phyloP scores from a whole-genome alignment of 2,888 invertebrate genomes.

The Drosophila leonis region DNA sequence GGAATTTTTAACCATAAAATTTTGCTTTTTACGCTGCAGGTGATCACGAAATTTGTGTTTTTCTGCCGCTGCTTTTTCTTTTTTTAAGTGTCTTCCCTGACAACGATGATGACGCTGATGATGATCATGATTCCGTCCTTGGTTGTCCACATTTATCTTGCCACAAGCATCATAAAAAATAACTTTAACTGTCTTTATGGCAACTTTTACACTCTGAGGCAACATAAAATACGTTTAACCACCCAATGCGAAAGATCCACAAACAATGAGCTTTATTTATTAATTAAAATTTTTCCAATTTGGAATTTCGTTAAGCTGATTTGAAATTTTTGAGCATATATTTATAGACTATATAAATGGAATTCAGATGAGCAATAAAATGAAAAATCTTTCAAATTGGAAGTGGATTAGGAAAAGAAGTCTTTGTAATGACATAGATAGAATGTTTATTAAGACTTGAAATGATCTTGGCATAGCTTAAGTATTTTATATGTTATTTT shows the following conservation, averaged over 20 bases:
- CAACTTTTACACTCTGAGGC: slow-evolving; percentile 51
- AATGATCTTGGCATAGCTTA: background rate
- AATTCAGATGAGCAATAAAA: slow-evolving; percentile 3
- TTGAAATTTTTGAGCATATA: background rate
- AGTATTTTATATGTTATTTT: background rate
- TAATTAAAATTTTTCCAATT: slow-evolving; percentile 10
- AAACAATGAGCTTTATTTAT: slow-evolving; percentile 21
- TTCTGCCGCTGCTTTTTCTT: background rate
- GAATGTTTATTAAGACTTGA: background rate
- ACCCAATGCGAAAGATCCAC: slow-evolving; percentile 36
- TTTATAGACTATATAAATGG: slow-evolving; percentile 4
- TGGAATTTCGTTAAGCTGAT: background rate
- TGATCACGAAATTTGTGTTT: slow-evolving; percentile 56
- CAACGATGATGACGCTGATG: slow-evolving; percentile 10
- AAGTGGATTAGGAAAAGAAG: background rate
- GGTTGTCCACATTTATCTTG: slow-evolving; percentile 55
- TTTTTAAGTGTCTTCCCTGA: slow-evolving; percentile 46
- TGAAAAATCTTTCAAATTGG: background rate
- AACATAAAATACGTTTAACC: slow-evolving; percentile 38
- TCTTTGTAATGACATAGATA: background rate
- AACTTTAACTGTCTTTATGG: slow-evolving; percentile 65
- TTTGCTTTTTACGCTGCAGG: slow-evolving; percentile 71
- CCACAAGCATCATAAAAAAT: slow-evolving; percentile 51
- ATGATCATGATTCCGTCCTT: slow-evolving; percentile 21
- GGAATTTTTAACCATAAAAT: slow-evolving; percentile 76